phyloP scores from a whole-genome alignment of 1,140 invertebrate species.

The Battus philenor region DNA sequence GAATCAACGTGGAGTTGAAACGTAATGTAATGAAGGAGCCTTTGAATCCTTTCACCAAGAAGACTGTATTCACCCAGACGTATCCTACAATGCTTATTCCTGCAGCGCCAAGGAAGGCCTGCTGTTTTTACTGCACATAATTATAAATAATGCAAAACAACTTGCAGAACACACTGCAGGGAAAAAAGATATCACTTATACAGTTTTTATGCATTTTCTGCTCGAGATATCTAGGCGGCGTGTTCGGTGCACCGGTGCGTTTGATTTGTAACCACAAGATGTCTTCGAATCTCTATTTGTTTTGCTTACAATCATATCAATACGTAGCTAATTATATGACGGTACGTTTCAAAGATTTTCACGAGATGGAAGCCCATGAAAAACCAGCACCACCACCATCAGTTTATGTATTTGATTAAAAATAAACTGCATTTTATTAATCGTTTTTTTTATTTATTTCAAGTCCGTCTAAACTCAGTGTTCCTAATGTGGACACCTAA shows the following conservation, averaged over 20 bases:
- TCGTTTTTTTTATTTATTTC: too few relatives aligned
- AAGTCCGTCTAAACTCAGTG: too few relatives aligned
- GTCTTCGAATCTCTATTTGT: slow-evolving; percentile 44
- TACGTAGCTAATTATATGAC: slow-evolving; percentile 31
- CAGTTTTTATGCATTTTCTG: slow-evolving; percentile 43
- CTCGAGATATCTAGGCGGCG: slow-evolving; percentile 32
- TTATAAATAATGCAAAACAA: slow-evolving; percentile 28
- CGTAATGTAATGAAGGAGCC: slow-evolving; percentile 33
- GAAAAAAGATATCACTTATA: slow-evolving; percentile 31
- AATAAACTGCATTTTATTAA: too few relatives aligned
- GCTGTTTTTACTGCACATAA: slow-evolving; percentile 53
- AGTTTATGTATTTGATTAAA: too few relatives aligned
- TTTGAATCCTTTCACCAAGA: slow-evolving; percentile 57
- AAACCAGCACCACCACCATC: too few relatives aligned
- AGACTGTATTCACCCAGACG: slow-evolving; percentile 53
- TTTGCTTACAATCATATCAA: slow-evolving; percentile 35
- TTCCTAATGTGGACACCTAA: too few relatives aligned
- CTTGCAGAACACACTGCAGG: slow-evolving; percentile 22
- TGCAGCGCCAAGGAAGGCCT: slow-evolving; percentile 51
- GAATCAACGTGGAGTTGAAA: slow-evolving; percentile 64
- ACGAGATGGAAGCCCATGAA: slow-evolving; percentile 7
- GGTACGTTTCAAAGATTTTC: slow-evolving; percentile 16
- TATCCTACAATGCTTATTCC: slow-evolving; percentile 57
- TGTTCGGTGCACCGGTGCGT: slow-evolving; percentile 33
- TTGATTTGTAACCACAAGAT: slow-evolving; percentile 35